Evolutionary conservation across 53 echinoderm and acorn worm species (phyloP).

Genomic region (Luidia sarsii): DNA sequence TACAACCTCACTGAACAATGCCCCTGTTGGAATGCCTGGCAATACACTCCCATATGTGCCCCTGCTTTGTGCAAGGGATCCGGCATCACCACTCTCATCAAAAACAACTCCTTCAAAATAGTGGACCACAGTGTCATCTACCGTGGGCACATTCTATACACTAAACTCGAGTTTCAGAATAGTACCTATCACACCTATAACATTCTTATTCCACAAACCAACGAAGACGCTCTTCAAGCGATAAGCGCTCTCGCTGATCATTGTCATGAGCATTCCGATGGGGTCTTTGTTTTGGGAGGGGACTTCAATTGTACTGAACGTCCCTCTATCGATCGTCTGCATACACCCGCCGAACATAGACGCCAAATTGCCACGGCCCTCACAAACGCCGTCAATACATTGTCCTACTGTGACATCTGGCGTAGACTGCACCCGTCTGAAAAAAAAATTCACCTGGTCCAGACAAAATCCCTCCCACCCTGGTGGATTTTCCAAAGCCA

Average conservation of each 20-base stretch:
- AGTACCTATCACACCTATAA: background rate
- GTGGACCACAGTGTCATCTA: background rate
- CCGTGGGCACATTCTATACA: background rate
- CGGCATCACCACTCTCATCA: background rate
- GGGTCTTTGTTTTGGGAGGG: no score
- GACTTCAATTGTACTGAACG: no score
- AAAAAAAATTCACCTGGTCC: background rate
- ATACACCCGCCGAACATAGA: conserved; percentile 1
- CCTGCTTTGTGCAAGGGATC: background rate
- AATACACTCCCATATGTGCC: background rate
- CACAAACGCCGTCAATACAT: background rate
- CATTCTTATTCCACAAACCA: background rate
- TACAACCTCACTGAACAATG: background rate
- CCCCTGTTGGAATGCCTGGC: background rate
- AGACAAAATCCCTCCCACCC: background rate
- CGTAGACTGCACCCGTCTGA: background rate
- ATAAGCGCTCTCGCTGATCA: background rate
- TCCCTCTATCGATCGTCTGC: conserved; percentile 2
- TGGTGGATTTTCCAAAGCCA: background rate
- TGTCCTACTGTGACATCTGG: background rate
- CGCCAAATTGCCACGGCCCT: conserved; percentile 10
- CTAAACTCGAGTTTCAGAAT: background rate
- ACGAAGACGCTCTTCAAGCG: background rate
- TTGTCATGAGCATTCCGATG: no score
- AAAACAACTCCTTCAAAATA: background rate